phyloP scores from a whole-genome alignment of 2,797 vertebrate genomes.

The Acanthis flammea region DNA sequence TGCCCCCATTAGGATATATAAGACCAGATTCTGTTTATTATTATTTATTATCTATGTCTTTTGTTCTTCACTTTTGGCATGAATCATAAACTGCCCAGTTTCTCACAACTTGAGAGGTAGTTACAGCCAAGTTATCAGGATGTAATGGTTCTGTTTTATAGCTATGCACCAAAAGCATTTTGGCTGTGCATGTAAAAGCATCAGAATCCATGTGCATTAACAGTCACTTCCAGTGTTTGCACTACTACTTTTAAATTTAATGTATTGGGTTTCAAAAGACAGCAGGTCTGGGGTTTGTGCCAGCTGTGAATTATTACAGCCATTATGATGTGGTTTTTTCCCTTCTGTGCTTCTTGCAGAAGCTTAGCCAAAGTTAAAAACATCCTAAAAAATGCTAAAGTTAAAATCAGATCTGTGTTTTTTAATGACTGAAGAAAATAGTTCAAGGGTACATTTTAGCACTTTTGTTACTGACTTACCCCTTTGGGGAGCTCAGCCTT shows the following conservation, averaged over 20 bases:
- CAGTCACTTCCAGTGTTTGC: background rate
- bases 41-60: background rate
- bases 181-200: conserved; percentile 36
- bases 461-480: background rate
- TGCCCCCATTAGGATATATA: background rate
- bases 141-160: background rate
- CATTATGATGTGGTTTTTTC: background rate
- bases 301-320: background rate
- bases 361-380: background rate
- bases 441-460: background rate
- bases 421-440: background rate
- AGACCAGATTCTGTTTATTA: background rate
- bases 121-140: background rate
- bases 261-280: background rate
- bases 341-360: background rate
- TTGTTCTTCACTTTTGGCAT: background rate
- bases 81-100: background rate
- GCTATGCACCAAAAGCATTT: background rate
- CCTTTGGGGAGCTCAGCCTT: background rate
- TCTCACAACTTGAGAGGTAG: background rate
- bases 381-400: background rate
- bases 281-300: background rate
- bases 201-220: background rate
- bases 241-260: background rate
- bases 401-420: background rate